Conservation (phyloP, 2,797 vertebrate species). For the Siniperca obscura region DNA sequence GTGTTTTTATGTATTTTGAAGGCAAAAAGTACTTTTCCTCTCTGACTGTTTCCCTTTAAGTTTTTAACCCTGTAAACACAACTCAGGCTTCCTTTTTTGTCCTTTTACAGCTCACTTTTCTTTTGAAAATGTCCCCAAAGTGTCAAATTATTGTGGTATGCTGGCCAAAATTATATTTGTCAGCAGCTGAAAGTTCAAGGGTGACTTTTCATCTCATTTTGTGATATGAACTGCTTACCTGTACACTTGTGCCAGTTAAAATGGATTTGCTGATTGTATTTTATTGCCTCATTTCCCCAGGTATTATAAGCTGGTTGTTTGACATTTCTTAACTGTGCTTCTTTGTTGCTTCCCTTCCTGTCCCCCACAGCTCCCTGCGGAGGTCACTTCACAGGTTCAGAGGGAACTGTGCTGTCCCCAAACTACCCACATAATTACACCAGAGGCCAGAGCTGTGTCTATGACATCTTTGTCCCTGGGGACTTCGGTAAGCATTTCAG, state of each 20-base stretch:
- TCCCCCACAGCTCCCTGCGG: constrained; percentile 92
- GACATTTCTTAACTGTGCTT: constrained; percentile 62
- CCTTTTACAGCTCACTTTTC: constrained; percentile 18
- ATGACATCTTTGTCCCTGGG: constrained; percentile 94
- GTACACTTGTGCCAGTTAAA: constrained; percentile 44
- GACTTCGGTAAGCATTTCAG: constrained; percentile 93
- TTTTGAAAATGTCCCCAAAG: constrained; percentile 50
- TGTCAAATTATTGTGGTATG: constrained; percentile 35
- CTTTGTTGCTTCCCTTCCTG: constrained; percentile 55
- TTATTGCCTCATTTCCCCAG: constrained; percentile 56
- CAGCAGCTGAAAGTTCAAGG: constrained; percentile 57
- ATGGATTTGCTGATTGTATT: constrained; percentile 57
- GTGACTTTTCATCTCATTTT: constrained; percentile 52
- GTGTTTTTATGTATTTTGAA: constrained; percentile 49
- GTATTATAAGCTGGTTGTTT: constrained; percentile 48
- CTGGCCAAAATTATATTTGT: constrained; percentile 47
- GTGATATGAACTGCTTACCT: constrained; percentile 54
- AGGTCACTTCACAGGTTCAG: constrained; percentile 93
- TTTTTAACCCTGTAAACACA: constrained; percentile 44
- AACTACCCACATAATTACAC: constrained; percentile 98
- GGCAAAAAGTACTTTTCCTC: constrained; percentile 36
- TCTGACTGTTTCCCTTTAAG: constrained; percentile 9
- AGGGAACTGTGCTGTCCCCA: constrained; percentile 96
- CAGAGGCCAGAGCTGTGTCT: constrained; percentile 93
- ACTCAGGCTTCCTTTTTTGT: neutral